Conservation (phyloP, 2,113 vertebrate genomes). For the Calyptomena viridis region DNA sequence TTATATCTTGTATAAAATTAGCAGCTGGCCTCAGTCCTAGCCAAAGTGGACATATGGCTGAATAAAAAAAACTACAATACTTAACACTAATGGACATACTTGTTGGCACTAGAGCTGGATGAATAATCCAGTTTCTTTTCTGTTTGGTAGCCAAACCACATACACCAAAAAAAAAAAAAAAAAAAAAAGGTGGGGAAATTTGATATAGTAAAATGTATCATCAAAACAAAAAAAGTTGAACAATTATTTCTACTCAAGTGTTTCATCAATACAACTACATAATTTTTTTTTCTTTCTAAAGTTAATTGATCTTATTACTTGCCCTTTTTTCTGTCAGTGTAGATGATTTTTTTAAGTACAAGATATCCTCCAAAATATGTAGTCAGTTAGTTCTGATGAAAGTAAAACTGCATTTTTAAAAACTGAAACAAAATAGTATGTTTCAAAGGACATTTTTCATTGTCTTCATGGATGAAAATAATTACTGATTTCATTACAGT, state of each 20-base stretch:
- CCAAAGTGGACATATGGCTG: constrained; percentile 50
- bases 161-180: not conserved
- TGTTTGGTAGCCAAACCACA: not conserved
- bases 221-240: not conserved
- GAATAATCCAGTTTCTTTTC: not conserved
- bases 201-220: not conserved
- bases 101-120: constrained; percentile 6
- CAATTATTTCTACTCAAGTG: not conserved
- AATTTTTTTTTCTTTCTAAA: not conserved
- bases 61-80: constrained; percentile 42
- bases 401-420: not conserved
- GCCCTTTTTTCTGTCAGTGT: not conserved
- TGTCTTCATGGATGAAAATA: not conserved
- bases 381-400: not conserved
- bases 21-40: constrained; percentile 32
- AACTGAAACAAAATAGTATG: not conserved
- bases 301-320: not conserved
- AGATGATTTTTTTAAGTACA: not conserved
- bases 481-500: not conserved
- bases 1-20: constrained; percentile 39
- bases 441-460: not conserved
- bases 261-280: not conserved
- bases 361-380: not conserved
- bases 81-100: constrained; percentile 58
- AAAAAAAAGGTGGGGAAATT: not conserved